Conservation (phyloP, 2,797 vertebrate species). For the Eulemur coronatus region DNA sequence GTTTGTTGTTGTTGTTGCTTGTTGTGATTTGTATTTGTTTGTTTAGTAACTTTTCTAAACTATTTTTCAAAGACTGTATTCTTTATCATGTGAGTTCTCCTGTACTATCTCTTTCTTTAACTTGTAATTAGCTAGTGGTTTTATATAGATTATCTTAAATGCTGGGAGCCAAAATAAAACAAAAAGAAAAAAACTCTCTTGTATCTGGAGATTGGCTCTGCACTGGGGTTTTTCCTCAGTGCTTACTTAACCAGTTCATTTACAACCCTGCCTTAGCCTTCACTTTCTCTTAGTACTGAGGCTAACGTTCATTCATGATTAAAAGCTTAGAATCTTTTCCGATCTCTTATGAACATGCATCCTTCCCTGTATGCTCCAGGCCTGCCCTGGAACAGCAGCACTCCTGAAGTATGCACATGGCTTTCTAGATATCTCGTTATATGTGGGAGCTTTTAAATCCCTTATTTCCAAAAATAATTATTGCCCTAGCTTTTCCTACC, state of each 20-base stretch:
- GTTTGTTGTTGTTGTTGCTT: neutral
- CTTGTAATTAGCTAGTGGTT: neutral
- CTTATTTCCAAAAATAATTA: neutral
- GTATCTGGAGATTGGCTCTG: neutral
- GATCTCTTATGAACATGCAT: neutral
- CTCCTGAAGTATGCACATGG: neutral
- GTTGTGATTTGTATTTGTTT: neutral
- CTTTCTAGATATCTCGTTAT: neutral
- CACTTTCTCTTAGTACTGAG: neutral
- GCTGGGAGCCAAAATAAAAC: neutral
- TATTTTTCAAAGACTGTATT: neutral
- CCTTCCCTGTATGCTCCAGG: neutral
- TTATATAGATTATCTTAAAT: neutral
- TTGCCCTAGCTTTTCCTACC: neutral
- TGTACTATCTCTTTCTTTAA: neutral
- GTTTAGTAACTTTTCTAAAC: neutral
- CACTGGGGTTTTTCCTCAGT: neutral
- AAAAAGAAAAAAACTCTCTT: neutral
- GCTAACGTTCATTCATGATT: neutral
- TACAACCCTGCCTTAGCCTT: neutral
- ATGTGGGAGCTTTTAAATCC: neutral
- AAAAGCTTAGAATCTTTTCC: neutral
- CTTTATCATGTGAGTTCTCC: neutral
- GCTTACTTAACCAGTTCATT: neutral
- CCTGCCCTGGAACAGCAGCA: neutral